Evolutionary conservation across 2,888 invertebrate genomes (phyloP).

Genomic region (Ophioninae sp.): DNA sequence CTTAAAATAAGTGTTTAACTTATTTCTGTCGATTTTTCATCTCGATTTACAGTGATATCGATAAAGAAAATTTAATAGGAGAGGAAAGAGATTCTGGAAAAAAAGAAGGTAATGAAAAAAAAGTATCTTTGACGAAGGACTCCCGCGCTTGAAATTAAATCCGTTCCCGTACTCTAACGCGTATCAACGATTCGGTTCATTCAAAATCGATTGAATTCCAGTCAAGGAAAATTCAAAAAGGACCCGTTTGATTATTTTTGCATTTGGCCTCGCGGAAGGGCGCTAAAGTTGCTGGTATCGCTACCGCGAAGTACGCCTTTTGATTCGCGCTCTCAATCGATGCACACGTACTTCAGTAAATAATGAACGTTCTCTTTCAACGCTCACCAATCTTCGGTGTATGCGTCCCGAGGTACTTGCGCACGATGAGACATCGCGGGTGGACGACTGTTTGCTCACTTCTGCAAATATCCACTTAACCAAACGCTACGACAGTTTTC

Average conservation of each 20-base stretch:
- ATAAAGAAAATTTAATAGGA: too few species aligned
- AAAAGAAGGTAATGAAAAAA: too few species aligned
- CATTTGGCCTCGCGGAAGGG: not conserved
- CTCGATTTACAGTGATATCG: too few species aligned
- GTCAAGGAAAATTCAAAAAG: conserved; percentile 74
- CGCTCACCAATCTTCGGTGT: conserved; percentile 13
- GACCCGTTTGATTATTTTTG: conserved; percentile 29
- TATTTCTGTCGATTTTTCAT: too few species aligned
- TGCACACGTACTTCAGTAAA: conserved; percentile 33
- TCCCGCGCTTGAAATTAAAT: too few species aligned
- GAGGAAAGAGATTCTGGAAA: too few species aligned
- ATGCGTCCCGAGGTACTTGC: conserved; percentile 25
- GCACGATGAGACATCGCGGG: conserved; percentile 38
- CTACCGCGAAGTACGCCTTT: not conserved
- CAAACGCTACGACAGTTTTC: conserved; percentile 55
- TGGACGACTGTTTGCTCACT: conserved; percentile 70
- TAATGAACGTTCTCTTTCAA: conserved; percentile 47
- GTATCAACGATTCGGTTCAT: not conserved
- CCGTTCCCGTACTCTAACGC: too few species aligned
- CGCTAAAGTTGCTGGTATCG: not conserved
- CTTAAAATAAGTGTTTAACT: too few species aligned
- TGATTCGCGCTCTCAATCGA: not conserved
- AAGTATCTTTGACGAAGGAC: too few species aligned
- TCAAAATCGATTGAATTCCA: conserved; percentile 69
- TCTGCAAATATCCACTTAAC: conserved; percentile 74